phyloP scores from a whole-genome alignment of 2,797 vertebrate species.

The Sciurus vulgaris region DNA sequence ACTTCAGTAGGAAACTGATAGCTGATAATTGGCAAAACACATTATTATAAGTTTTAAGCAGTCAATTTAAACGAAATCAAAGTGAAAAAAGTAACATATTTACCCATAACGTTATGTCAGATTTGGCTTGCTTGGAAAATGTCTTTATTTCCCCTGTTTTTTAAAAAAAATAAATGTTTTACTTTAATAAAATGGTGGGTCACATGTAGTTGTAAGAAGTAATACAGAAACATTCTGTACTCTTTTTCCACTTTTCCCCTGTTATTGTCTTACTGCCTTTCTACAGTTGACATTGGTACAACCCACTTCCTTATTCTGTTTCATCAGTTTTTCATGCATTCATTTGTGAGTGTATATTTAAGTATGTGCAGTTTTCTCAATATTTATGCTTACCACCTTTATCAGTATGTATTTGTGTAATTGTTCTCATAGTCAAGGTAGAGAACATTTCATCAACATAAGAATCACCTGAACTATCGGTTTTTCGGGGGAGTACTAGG shows the following conservation, averaged over 20 bases:
- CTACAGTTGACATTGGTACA: not conserved
- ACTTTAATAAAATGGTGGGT: not conserved
- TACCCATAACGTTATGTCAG: not conserved
- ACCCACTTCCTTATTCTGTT: not conserved
- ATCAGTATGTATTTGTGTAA: not conserved
- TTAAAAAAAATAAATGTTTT: not conserved
- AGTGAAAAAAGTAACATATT: not conserved
- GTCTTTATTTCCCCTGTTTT: not conserved
- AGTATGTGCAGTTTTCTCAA: not conserved
- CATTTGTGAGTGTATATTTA: not conserved
- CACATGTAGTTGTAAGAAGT: not conserved
- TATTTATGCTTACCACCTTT: not conserved
- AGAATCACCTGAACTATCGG: not conserved
- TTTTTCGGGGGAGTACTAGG: no score
- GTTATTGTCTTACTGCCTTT: not conserved
- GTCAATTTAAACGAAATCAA: not conserved
- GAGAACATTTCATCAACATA: not conserved
- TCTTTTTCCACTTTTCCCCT: not conserved
- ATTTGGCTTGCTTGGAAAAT: constrained; percentile 1
- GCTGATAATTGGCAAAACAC: not conserved
- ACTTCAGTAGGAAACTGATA: not conserved
- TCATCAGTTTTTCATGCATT: not conserved
- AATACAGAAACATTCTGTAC: not conserved
- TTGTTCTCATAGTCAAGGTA: not conserved
- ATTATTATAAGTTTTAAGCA: not conserved